phyloP scores from a whole-genome alignment of 2,888 invertebrate species.

The Criorhina ranunculi region DNA sequence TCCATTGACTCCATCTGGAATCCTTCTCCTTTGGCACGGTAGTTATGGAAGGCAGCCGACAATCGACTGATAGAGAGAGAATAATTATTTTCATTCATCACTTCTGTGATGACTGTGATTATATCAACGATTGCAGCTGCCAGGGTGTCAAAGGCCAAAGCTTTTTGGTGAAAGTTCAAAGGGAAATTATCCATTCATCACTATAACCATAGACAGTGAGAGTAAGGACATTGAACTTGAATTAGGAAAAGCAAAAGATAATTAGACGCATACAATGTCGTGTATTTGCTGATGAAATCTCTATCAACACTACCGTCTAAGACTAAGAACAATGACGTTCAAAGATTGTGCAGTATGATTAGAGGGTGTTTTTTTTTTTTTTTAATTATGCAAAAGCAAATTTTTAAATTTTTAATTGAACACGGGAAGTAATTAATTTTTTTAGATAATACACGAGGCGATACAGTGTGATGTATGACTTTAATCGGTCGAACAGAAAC shows the following conservation, averaged over 20 bases:
- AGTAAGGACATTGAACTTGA: constrained; percentile 68
- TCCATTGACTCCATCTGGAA: constrained; percentile 65
- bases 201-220: constrained; percentile 5
- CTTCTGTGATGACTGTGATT: constrained; percentile 55
- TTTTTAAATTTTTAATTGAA: too few relatives aligned
- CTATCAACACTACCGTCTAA: neutral
- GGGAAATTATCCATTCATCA: neutral
- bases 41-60: constrained; percentile 45
- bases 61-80: constrained; percentile 45
- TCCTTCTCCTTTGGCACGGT: constrained; percentile 5
- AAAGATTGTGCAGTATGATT: neutral
- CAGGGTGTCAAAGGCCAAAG: constrained; percentile 47
- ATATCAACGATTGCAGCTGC: constrained; percentile 11
- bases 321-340: neutral
- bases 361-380: too few relatives aligned
- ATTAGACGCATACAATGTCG: neutral
- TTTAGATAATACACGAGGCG: neutral
- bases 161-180: constrained; percentile 56
- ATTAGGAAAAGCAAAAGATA: neutral
- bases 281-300: neutral
- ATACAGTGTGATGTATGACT: neutral
- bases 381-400: too few relatives aligned
- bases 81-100: constrained; percentile 48
- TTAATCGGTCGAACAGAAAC: neutral
- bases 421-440: neutral